Conservation (phyloP, 1,140 invertebrate species). For the Brachionus koreanus region DNA sequence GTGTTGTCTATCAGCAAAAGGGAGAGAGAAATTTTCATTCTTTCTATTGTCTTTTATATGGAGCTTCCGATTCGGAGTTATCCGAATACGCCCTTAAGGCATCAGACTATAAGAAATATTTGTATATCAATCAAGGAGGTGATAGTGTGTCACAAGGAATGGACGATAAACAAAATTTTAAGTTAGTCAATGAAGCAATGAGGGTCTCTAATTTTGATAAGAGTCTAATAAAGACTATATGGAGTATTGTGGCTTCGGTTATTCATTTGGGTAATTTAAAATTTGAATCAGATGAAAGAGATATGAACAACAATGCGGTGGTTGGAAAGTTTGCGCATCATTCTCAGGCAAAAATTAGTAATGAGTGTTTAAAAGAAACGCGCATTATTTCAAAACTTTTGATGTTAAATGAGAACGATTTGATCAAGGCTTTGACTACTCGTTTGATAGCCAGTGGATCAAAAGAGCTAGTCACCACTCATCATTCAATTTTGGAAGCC, state of each 20-base stretch:
- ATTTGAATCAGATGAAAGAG: constrained; percentile 1
- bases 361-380: constrained; percentile 66
- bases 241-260: constrained; percentile 82
- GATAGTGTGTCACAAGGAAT: constrained; percentile 63
- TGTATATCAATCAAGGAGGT: constrained; percentile 73
- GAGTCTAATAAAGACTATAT: constrained; percentile 76
- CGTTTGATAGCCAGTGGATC: constrained; percentile 85
- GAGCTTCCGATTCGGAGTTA: constrained; percentile 1
- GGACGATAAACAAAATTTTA: constrained; percentile 66
- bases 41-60: constrained; percentile 81
- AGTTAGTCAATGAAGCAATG: constrained; percentile 74
- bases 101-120: constrained; percentile 62
- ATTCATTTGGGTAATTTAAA: constrained; percentile 72
- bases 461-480: constrained; percentile 86
- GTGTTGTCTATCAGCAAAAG: constrained; percentile 83
- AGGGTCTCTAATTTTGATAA: constrained; percentile 75
- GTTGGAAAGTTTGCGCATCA: background rate
- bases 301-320: background rate
- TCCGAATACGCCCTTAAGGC: background rate
- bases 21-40: constrained; percentile 95
- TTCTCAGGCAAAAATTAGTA: constrained; percentile 70
- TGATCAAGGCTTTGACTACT: constrained; percentile 73
- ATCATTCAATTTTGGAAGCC: constrained; percentile 69
- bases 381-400: constrained; percentile 68
- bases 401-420: constrained; percentile 68